phyloP scores from a whole-genome alignment of 1,140 invertebrate species.

The Papilio aristodemus region DNA sequence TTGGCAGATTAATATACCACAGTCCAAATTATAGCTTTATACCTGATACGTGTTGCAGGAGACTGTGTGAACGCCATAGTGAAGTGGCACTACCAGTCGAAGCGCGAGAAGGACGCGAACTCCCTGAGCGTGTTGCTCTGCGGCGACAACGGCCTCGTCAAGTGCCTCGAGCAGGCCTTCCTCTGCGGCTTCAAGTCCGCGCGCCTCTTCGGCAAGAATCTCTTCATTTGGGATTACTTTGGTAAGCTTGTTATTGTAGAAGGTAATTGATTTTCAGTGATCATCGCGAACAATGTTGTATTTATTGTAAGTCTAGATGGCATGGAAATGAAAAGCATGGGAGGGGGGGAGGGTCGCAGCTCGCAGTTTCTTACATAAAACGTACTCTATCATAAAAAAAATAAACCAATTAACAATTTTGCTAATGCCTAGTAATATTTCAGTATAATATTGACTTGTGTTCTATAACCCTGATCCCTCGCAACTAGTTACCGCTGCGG shows the following conservation, averaged over 20 bases:
- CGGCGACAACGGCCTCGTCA: slow-evolving; percentile 96
- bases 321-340: too few species aligned
- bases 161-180: slow-evolving; percentile 96
- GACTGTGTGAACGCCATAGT: slow-evolving; percentile 98
- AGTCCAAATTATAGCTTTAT: neutral
- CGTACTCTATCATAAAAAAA: too few species aligned
- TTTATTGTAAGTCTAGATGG: too few species aligned
- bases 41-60: slow-evolving; percentile 76
- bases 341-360: too few species aligned
- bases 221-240: slow-evolving; percentile 99
- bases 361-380: too few species aligned
- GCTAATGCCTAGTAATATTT: too few species aligned
- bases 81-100: slow-evolving; percentile 94
- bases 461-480: too few species aligned
- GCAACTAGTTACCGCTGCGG: too few species aligned
- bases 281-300: too few species aligned
- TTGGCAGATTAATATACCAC: too few species aligned
- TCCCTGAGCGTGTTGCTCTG: slow-evolving; percentile 96
- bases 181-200: slow-evolving; percentile 95
- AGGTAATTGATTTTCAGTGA: neutral
- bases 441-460: too few species aligned
- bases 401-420: too few species aligned
- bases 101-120: slow-evolving; percentile 89
- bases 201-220: slow-evolving; percentile 94
- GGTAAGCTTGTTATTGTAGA: slow-evolving; percentile 81